Base-by-base conservation (phyloP, 2,113 vertebrate species). In the Parus major region DNA sequence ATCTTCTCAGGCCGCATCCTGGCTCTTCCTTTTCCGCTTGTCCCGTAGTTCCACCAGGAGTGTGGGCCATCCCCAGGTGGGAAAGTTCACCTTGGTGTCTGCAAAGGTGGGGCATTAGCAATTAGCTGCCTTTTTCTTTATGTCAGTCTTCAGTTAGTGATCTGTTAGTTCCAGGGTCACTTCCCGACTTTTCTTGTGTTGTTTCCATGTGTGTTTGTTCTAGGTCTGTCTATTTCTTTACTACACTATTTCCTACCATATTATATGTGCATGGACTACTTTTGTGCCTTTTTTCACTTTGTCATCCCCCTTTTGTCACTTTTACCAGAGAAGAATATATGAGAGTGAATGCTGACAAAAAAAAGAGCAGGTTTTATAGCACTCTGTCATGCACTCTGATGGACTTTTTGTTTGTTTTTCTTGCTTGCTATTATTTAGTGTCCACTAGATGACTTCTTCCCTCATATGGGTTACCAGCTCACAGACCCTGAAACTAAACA, bases 111-210 rank as follows among this genome's bases (percentile, higher is more conserved):
- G 5, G 15, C 7, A 1, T 36, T 23, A 46, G 12, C n/a, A 66
- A 49, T 49, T 17, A 36, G 12, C 55, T 75, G 36, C 5, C 4
- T 65, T 79, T 82, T 75, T 78, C 36, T 41, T 59, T 70, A 22
- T 20, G 10, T 9, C 35, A 79, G 0, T 64, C n/a, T 68, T 76
- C 49, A 36, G 10, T 59, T 55, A 46, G 56, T 61, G n/a, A 31
- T 44, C 29, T 69, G 35, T n/a, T 61, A 17, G 25, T 3, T 60
- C 23, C 10, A 23, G 41, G 57, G n/a, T 36, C 47, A 53, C 73
- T 70, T 49, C 10, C 8, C 6, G 19, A 17, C 36, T 31, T 73
- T 70, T 73, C 28, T 77, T 10, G 1, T 0, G 0, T 55, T 70
- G 24, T 41, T 75, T 70, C 13, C 28, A 5, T 44, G 16, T 15